phyloP scores from a whole-genome alignment of 2,113 vertebrate species.

The Symphodus melops region DNA sequence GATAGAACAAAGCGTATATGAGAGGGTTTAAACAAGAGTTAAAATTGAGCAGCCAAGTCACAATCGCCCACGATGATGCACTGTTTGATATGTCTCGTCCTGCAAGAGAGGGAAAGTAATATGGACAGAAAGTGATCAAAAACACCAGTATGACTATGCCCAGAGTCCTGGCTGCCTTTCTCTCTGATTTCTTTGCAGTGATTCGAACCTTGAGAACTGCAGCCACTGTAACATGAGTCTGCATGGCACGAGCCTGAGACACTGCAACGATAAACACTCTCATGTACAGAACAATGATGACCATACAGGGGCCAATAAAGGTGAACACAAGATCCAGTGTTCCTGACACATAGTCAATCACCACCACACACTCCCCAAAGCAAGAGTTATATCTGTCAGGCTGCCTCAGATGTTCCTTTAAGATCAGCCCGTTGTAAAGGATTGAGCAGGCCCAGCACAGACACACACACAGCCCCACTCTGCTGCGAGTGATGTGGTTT shows the following conservation, averaged over 20 bases:
- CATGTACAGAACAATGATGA: slow-evolving; percentile 58
- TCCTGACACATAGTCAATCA: slow-evolving; percentile 46
- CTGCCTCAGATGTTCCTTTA: slow-evolving; percentile 49
- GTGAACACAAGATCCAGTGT: slow-evolving; percentile 62
- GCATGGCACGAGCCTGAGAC: slow-evolving; percentile 69
- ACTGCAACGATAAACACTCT: slow-evolving; percentile 64
- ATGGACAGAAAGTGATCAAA: slow-evolving; percentile 59
- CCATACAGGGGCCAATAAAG: slow-evolving; percentile 53
- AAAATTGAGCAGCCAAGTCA: slow-evolving; percentile 50
- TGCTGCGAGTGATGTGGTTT: slow-evolving; percentile 47
- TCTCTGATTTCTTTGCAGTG: slow-evolving; percentile 56
- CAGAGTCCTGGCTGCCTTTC: slow-evolving; percentile 70
- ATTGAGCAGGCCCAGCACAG: slow-evolving; percentile 65
- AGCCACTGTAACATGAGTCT: background rate
- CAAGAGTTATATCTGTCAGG: slow-evolving; percentile 46
- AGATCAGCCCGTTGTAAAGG: slow-evolving; percentile 53
- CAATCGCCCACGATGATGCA: slow-evolving; percentile 19
- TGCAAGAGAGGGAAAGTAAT: slow-evolving; percentile 50
- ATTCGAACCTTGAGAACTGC: background rate
- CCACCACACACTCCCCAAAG: slow-evolving; percentile 61
- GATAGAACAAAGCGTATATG: slow-evolving; percentile 73
- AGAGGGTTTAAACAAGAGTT: slow-evolving; percentile 74
- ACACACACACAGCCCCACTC: slow-evolving; percentile 44
- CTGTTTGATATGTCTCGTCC: slow-evolving; percentile 42
- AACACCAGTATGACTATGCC: slow-evolving; percentile 65